A percentile compares a stretch with the other conserved stretches of the same genome.
Conservation (phyloP, 2,797 vertebrate genomes). For the Platyrinchus mystaceus region DNA sequence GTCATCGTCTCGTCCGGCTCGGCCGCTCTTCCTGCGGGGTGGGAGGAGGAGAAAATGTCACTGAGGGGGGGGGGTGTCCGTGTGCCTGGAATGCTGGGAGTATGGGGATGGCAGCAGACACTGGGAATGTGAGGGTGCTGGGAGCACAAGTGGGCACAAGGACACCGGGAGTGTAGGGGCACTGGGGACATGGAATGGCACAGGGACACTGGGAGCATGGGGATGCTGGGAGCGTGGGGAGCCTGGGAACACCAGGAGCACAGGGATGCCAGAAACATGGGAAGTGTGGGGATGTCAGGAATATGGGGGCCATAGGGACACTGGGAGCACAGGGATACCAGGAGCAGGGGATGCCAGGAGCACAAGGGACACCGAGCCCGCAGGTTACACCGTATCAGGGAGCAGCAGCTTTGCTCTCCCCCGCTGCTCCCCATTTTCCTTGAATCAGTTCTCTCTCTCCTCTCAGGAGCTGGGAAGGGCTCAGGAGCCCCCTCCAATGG, state of each 20-base stretch:
- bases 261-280: too few relatives aligned
- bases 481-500: not conserved
- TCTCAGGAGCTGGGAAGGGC: not conserved
- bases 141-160: not conserved
- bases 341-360: not conserved
- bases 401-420: not conserved
- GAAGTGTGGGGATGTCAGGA: not conserved
- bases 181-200: not conserved
- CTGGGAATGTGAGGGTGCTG: not conserved
- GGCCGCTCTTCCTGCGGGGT: not conserved
- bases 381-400: too few relatives aligned
- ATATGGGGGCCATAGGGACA: not conserved
- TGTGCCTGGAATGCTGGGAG: rapidly evolving
- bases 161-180: not conserved
- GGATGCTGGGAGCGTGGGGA: not conserved
- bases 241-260: not conserved
- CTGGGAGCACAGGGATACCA: not conserved
- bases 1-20: constrained; percentile 41
- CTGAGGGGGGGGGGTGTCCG: too few relatives aligned
- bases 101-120: not conserved
- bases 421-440: not conserved
- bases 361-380: rapidly evolving
- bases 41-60: not conserved
- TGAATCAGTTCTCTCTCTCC: not conserved
- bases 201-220: not conserved